Base-by-base conservation (phyloP, 2,797 vertebrate genomes). In the Cygnus olor region DNA sequence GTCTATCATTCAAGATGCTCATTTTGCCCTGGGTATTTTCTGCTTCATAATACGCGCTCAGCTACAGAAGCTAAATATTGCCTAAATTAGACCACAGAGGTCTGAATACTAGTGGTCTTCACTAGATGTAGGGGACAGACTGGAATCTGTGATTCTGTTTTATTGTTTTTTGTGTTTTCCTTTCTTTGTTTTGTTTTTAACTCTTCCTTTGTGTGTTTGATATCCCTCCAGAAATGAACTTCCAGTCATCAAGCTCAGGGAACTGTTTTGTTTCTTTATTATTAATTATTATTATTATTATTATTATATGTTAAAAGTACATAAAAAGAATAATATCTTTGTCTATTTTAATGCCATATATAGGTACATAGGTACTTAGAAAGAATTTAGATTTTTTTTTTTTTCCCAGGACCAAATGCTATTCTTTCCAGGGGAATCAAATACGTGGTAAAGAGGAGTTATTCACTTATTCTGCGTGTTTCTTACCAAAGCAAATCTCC, bases 11-110 rank as follows among this genome's bases (percentile, higher is more conserved):
- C 14, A 44, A 32, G 73, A 79, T 79, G 73, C 79, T 86, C 20
- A 49, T 80, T 88, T 96, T 79, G 77, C 70, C 47, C 11, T 42
- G 64, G 80, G 66, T 92, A 53, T 94, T 92, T 88, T 94, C 36
- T 80, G 47, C 32, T 90, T 93, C 49, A 11, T 38, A 36, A 11
- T 38, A 32, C 51, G 30, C 89, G 20, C 49, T 88, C 40, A 85
- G 14, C 14, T 83, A 12, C 54, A 78, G 54, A 92, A 92, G 42
- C 28, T 51, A 80, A 94, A 91, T 81, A 17, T 71, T 47, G 18
- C 30, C 42, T 54, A 49, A 92, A 57, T 78, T 42, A 81, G 28
- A 32, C 30, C 7, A 38, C 0, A 51, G 57, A 54, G 17, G 9
- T 64, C 19, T 86, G 74, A 80, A 77, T 72, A 24, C 2, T 27